Evolutionary conservation across 2,113 vertebrate genomes (phyloP), one percentile per base, ranked within the genome.

Genomic region (rabbit (Oryctolagus cuniculus)): DNA sequence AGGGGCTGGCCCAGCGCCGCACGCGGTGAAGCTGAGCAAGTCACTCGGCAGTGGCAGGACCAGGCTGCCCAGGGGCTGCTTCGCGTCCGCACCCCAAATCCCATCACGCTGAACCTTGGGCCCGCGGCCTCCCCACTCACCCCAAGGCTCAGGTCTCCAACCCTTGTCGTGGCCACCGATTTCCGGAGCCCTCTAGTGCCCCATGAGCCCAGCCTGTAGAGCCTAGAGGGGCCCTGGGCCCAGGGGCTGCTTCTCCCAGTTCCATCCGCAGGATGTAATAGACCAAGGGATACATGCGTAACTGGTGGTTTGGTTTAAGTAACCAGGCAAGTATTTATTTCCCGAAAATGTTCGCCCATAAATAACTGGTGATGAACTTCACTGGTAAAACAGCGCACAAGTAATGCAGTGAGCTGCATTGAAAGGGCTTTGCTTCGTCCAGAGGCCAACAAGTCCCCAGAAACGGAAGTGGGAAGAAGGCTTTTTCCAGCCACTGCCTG

Each of bases 341-440:
- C 96, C 91, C 96, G 95, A 81, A 96, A 97, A 95, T 89, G 75
- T 72, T 90, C 96, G 94, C 86, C 94, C 0, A 3, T 92, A 98
- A 98, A 97, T 97, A 98, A 98, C 97, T 97, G 97, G 96, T 94
- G 95, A 92, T 96, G 96, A 97, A 98, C 96, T 97, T 98, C 97
- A 97, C 96, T 97, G 96, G 85, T 97, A 97, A 97, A 98, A 92
- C 78, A 96, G 89, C 67, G 97, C 97, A 97, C 98, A 96, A 97
- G 90, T 61, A 87, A 90, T 72, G 55, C 8, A 69, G 67, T 86
- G 78, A 96, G 78, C 87, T 86, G 73, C 51, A 44, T 97, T 67
- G 38, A 77, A 95, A 97, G 97, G 95, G 74, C 91, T 97, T 97
- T 97, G 97, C 97, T 97, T 96, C 93, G 64, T 29, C 83, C 49